Conservation (phyloP, 92 coral and sea anemone genomes). For the Phenganax marumi region DNA sequence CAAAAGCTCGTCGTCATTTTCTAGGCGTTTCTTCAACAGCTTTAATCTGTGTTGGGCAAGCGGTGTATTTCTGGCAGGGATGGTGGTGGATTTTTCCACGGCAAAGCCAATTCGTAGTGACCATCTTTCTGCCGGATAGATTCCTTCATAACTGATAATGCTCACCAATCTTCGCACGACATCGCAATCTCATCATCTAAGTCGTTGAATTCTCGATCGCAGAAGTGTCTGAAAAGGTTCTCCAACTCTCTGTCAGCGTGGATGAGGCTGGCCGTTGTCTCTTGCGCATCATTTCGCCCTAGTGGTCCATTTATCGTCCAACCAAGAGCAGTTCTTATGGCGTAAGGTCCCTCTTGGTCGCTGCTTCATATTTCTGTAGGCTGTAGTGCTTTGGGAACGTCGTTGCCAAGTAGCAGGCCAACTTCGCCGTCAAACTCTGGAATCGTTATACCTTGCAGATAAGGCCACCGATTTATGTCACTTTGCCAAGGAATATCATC, state of each 20-base stretch:
- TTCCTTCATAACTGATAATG: background rate
- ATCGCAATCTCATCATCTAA: background rate
- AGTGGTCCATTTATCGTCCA: slow-evolving; percentile 1
- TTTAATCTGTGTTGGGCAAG: too few species aligned
- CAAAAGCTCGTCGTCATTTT: too few species aligned
- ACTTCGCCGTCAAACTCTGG: slow-evolving; percentile 47
- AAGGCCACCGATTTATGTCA: slow-evolving; percentile 55
- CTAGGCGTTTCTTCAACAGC: too few species aligned
- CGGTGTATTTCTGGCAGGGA: too few species aligned
- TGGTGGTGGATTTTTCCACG: too few species aligned
- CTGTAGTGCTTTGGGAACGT: slow-evolving; percentile 56
- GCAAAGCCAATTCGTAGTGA: too few species aligned
- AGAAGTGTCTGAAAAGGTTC: slow-evolving; percentile 2
- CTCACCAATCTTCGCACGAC: slow-evolving; percentile 22
- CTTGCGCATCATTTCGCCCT: background rate
- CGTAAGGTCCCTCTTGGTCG: slow-evolving; percentile 35
- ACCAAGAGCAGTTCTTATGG: slow-evolving; percentile 38
- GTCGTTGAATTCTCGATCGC: slow-evolving; percentile 2
- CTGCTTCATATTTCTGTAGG: slow-evolving; percentile 46
- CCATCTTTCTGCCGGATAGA: too few species aligned
- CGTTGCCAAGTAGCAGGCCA: slow-evolving; percentile 61
- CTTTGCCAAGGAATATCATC: slow-evolving; percentile 48
- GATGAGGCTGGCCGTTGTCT: background rate
- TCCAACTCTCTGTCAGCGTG: background rate
- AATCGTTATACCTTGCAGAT: slow-evolving; percentile 29